Conservation (phyloP, 2,888 invertebrate species). For the Muschampia plurimacula region DNA sequence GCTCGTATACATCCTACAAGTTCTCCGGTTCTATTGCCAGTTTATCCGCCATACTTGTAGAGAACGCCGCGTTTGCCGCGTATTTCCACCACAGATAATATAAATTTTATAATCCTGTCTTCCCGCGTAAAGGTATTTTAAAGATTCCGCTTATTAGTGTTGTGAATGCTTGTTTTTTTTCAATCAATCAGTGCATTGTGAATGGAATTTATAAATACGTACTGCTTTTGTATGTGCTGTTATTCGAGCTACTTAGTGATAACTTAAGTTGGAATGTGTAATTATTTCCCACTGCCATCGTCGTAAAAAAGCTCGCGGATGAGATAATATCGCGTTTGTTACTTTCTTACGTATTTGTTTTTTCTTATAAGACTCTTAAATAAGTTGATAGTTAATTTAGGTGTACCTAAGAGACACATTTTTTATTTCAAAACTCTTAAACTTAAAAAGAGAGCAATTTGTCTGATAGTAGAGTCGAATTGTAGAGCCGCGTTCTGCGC, state of each 20-base stretch:
- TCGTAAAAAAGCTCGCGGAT: slow-evolving; percentile 22
- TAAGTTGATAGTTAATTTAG: background rate
- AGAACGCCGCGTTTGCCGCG: slow-evolving; percentile 69
- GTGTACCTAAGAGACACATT: background rate
- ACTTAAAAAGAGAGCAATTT: background rate
- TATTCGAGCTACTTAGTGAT: slow-evolving; percentile 23
- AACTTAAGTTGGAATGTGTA: slow-evolving; percentile 26
- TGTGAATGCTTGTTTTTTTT: slow-evolving; percentile 45
- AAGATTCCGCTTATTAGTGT: slow-evolving; percentile 44
- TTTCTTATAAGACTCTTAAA: background rate
- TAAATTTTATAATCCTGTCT: slow-evolving; percentile 54
- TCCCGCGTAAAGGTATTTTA: slow-evolving; percentile 70
- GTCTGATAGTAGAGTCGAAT: background rate
- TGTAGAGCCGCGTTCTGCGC: background rate
- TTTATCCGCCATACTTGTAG: slow-evolving; percentile 60
- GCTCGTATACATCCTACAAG: slow-evolving; percentile 30
- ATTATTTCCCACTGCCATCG: slow-evolving; percentile 14
- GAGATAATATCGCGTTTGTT: slow-evolving; percentile 7
- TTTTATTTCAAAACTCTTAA: background rate
- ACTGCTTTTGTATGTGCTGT: slow-evolving; percentile 43
- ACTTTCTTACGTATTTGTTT: background rate
- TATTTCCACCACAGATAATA: slow-evolving; percentile 59
- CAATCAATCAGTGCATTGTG: background rate
- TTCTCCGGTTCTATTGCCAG: slow-evolving; percentile 47
- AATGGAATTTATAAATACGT: slow-evolving; percentile 5